Evolutionary conservation across 2,888 invertebrate species (phyloP).

Genomic region (Cyclophora albipunctata): DNA sequence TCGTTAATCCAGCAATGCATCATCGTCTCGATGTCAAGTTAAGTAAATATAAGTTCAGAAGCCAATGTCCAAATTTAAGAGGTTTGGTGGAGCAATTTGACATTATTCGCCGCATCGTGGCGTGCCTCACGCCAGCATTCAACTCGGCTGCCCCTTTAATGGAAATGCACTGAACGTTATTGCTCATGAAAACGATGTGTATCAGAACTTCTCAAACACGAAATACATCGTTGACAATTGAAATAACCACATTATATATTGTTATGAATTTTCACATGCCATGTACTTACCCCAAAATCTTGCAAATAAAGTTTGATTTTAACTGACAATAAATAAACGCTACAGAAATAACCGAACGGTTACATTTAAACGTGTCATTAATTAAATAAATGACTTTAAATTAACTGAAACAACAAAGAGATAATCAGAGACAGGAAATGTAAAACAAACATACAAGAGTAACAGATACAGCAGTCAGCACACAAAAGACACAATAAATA

Average conservation of each 20-base stretch:
- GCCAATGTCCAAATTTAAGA: slow-evolving; percentile 30
- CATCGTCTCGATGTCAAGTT: neutral
- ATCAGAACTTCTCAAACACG: slow-evolving; percentile 10
- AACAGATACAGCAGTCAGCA: slow-evolving; percentile 4
- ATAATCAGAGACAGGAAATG: slow-evolving; percentile 12
- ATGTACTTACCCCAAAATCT: neutral
- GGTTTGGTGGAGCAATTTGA: slow-evolving; percentile 32
- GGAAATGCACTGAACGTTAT: slow-evolving; percentile 20
- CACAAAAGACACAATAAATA: slow-evolving; percentile 8
- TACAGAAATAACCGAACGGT: no score
- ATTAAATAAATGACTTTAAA: no score
- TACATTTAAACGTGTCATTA: no score
- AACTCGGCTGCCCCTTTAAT: slow-evolving; percentile 10
- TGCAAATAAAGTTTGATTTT: no score
- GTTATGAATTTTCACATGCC: slow-evolving; percentile 2
- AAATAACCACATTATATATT: slow-evolving; percentile 11
- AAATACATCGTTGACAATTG: slow-evolving; percentile 8
- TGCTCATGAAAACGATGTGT: slow-evolving; percentile 13
- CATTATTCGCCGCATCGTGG: slow-evolving; percentile 38
- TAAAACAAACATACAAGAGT: slow-evolving; percentile 11
- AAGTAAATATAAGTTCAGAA: slow-evolving; percentile 4
- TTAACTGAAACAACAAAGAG: neutral
- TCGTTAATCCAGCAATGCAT: no score
- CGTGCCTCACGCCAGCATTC: slow-evolving; percentile 46
- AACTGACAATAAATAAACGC: no score